A percentile compares a stretch with the other conserved stretches of the same genome.
Evolutionary conservation across 2,888 invertebrate species (phyloP).

Genomic region (Alcis repandata): DNA sequence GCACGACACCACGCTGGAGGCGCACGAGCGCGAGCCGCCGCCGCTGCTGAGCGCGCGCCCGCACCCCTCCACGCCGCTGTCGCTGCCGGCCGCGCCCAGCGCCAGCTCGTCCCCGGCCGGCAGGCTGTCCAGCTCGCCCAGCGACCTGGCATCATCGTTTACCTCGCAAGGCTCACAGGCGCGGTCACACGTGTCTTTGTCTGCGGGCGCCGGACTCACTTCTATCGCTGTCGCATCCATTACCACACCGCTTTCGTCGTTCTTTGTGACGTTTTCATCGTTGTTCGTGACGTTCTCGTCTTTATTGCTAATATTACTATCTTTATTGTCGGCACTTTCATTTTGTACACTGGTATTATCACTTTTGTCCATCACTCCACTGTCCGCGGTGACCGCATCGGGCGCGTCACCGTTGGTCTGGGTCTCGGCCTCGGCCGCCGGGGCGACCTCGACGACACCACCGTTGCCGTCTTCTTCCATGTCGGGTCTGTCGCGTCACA

Average conservation of each 20-base stretch:
- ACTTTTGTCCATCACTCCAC: slow-evolving; percentile 45
- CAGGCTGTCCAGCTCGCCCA: slow-evolving; percentile 77
- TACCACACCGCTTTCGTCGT: slow-evolving; percentile 55
- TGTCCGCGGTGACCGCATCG: slow-evolving; percentile 49
- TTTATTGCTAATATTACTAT: slow-evolving; percentile 45
- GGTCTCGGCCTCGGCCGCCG: slow-evolving; percentile 56
- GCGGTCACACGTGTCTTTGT: slow-evolving; percentile 62
- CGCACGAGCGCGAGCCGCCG: slow-evolving; percentile 90
- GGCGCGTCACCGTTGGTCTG: slow-evolving; percentile 57
- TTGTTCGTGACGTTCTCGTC: slow-evolving; percentile 54
- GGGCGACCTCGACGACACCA: slow-evolving; percentile 57
- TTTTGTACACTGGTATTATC: slow-evolving; percentile 55
- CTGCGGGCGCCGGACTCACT: slow-evolving; percentile 50
- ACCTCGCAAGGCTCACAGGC: slow-evolving; percentile 72
- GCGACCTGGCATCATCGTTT: slow-evolving; percentile 76
- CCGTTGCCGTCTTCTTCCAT: slow-evolving; percentile 75
- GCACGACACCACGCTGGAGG: slow-evolving; percentile 92
- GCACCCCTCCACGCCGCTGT: slow-evolving; percentile 92
- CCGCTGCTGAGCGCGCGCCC: slow-evolving; percentile 90
- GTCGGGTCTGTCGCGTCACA: slow-evolving; percentile 68
- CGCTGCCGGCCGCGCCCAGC: slow-evolving; percentile 89
- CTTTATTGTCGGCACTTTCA: slow-evolving; percentile 60
- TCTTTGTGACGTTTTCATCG: slow-evolving; percentile 53
- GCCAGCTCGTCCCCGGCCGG: slow-evolving; percentile 77
- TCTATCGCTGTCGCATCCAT: slow-evolving; percentile 54